phyloP scores from a whole-genome alignment of 2,888 invertebrate genomes.

The Bombylius major region DNA sequence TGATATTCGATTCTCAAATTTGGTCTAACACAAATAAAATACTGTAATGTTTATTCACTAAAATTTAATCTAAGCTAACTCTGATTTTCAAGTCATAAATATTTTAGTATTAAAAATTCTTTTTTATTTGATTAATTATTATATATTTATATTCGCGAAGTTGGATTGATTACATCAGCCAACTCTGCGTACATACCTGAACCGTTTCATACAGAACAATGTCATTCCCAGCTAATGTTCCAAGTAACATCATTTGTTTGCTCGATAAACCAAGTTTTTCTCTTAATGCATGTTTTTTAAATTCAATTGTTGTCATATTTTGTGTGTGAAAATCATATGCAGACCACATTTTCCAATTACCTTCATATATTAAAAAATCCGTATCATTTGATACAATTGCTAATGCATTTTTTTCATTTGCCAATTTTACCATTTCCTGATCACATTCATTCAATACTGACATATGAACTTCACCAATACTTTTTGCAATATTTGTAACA shows the following conservation, averaged over 20 bases:
- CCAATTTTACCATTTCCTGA: constrained; percentile 10
- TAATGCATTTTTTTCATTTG: constrained; percentile 7
- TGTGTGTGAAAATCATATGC: neutral
- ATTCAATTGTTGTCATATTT: constrained; percentile 7
- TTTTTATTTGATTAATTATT: no score
- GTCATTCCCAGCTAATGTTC: constrained; percentile 13
- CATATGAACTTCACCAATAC: constrained; percentile 2
- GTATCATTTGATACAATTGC: constrained; percentile 12
- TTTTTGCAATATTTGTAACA: neutral
- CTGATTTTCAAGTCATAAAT: no score
- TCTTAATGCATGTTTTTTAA: constrained; percentile 5
- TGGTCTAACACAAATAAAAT: no score
- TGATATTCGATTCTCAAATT: no score
- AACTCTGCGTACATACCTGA: neutral
- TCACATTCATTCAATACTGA: constrained; percentile 11
- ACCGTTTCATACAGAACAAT: constrained; percentile 2
- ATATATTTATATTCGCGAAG: no score
- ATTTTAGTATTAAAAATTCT: no score
- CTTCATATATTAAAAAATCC: constrained; percentile 13
- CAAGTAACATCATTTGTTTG: constrained; percentile 8
- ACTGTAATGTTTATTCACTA: no score
- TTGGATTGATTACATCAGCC: no score
- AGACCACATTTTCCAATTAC: constrained; percentile 11
- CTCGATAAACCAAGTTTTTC: neutral
- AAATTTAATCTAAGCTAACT: no score